Percentiles rank a stretch among this genome's conserved stretches.
Evolutionary conservation across 2,113 vertebrate species (phyloP).

Genomic region (Pollimyrus isidori): DNA sequence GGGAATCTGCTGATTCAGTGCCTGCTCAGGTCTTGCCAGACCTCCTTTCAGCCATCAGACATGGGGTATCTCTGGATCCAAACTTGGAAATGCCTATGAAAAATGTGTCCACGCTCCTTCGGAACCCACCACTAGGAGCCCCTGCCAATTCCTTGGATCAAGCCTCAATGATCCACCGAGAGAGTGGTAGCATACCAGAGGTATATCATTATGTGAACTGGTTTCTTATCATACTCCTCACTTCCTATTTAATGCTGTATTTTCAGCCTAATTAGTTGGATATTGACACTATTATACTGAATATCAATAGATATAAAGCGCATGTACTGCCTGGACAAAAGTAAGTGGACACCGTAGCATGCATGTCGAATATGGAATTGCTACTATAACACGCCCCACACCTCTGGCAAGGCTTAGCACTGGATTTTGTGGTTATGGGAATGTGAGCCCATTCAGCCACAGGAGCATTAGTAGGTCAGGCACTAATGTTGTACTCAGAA

Average conservation of each 20-base stretch:
- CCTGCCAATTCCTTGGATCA: conserved; percentile 35
- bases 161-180: conserved; percentile 38
- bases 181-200: conserved; percentile 32
- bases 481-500: background rate
- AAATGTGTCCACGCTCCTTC: conserved; percentile 39
- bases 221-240: background rate
- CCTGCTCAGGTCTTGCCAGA: conserved; percentile 71
- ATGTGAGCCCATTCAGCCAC: background rate
- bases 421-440: background rate
- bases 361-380: background rate
- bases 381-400: background rate
- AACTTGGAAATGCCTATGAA: conserved; percentile 43
- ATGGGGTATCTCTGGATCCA: conserved; percentile 38
- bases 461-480: background rate
- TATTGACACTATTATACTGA: background rate
- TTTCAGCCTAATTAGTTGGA: background rate
- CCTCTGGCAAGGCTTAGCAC: background rate
- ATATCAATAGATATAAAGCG: background rate
- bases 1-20: conserved; percentile 82
- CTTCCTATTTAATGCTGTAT: background rate
- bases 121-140: conserved; percentile 38
- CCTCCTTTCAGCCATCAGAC: conserved; percentile 52
- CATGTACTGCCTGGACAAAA: background rate
- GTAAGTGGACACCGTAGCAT: background rate
- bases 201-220: background rate